Conservation (phyloP, 2,888 invertebrate genomes). For the Lasiommata megera region DNA sequence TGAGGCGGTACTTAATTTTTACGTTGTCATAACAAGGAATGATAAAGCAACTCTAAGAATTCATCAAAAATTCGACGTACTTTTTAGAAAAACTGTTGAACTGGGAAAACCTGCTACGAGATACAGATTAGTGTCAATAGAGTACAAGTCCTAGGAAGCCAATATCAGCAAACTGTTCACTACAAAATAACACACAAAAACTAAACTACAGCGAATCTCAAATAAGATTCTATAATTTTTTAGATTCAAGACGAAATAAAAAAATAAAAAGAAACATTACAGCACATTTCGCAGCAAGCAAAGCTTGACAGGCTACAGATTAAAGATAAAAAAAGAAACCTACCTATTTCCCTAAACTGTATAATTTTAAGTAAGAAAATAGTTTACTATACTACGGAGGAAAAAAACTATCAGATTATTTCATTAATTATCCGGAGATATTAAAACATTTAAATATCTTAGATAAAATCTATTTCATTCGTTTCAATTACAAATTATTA, state of each 20-base stretch:
- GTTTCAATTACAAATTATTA: too few species aligned
- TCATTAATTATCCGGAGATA: too few species aligned
- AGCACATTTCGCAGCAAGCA: slow-evolving; percentile 28
- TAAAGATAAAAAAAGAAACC: background rate
- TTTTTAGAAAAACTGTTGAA: slow-evolving; percentile 8
- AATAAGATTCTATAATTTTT: slow-evolving; percentile 20
- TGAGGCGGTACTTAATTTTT: slow-evolving; percentile 15
- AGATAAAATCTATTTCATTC: too few species aligned
- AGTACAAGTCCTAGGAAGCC: background rate
- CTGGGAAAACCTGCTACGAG: slow-evolving; percentile 19
- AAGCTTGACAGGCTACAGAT: slow-evolving; percentile 16
- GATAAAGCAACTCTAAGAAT: background rate
- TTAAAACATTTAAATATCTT: too few species aligned
- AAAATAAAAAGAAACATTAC: slow-evolving; percentile 29
- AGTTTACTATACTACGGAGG: too few species aligned
- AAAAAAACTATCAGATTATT: too few species aligned
- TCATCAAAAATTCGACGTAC: background rate
- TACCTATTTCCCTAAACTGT: too few species aligned
- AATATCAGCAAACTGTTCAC: slow-evolving; percentile 5
- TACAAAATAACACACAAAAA: slow-evolving; percentile 15
- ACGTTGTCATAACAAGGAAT: slow-evolving; percentile 7
- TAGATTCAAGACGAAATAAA: slow-evolving; percentile 19
- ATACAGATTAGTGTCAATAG: slow-evolving; percentile 7
- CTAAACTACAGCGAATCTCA: background rate
- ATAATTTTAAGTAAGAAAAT: too few species aligned